Percentiles rank a stretch among this genome's conserved stretches.
phyloP scores from a whole-genome alignment of 2,113 vertebrate genomes.

The Bos indicus region DNA sequence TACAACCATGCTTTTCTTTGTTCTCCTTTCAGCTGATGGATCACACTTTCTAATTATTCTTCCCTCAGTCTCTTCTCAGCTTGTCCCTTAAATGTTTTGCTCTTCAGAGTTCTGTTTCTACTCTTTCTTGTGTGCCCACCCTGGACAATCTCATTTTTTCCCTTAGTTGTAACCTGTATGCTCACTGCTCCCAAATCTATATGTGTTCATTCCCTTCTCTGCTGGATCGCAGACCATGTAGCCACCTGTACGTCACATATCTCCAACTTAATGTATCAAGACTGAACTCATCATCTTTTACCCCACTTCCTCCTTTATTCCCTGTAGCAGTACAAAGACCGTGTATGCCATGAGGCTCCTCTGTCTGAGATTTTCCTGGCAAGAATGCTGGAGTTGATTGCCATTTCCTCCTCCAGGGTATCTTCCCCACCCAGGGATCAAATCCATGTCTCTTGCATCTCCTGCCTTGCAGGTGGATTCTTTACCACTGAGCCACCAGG shows the following conservation, averaged over 20 bases:
- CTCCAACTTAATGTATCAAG: background rate
- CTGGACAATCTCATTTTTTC: background rate
- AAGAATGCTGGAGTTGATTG: background rate
- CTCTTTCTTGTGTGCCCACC: background rate
- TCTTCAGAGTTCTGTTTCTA: background rate
- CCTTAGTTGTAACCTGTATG: background rate
- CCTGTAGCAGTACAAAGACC: background rate
- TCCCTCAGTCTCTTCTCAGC: background rate
- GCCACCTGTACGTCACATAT: background rate
- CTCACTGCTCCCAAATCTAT: background rate
- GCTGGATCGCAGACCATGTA: background rate
- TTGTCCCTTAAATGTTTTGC: conserved; percentile 1
- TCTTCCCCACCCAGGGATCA: background rate
- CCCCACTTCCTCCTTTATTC: background rate
- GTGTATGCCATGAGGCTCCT: background rate
- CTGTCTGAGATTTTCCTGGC: background rate
- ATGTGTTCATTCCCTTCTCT: background rate
- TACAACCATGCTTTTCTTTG: background rate
- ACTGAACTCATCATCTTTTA: background rate
- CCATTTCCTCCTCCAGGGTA: background rate
- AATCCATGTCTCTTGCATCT: background rate
- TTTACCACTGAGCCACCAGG: background rate
- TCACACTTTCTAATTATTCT: background rate
- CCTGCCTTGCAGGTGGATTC: background rate
- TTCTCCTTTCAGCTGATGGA: background rate